Evolutionary conservation across 2,113 vertebrate genomes (phyloP), one percentile per base, ranked within the genome.

Genomic region (Atrichornis clamosus): DNA sequence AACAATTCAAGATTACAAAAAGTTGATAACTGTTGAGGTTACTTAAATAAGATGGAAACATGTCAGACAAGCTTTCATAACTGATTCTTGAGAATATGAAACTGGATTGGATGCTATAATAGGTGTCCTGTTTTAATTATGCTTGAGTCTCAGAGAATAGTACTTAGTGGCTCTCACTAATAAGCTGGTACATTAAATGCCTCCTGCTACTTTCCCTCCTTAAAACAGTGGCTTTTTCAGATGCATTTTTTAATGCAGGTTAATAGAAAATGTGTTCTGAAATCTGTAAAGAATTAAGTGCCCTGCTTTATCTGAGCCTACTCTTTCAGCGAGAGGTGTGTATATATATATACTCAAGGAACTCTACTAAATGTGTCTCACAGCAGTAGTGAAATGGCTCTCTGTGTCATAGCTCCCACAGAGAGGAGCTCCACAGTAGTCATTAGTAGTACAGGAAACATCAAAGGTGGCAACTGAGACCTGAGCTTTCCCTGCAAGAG

Each of bases 371-470:
- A 92, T 27, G 55, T 81, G 72, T 84, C 88, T 92, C 96, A 60
- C 73, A 93, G 95, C 92, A 93, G 95, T 84, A 87, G 92, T 50
- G 88, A 92, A 96, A 96, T 87, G 90, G 47, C 52, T 96, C 13
- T 95, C 60, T 81, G 68, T 96, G 90, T 88, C 95, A 64, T 5
- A 90, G 90, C 85, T 97, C 95, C 90, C 92, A 89, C 88, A 92
- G 96, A 96, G 87, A 90, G 52, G 64, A 90, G 82, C 93, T 94
- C 90, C 60, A 78, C 8, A 0, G 96, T 35, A 96, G 96, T 96
- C 83, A 96, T 92, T 95, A 96, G 92, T 28, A 93, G 80, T 93
- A 79, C 56, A 96, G 92, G 64, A 93, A 93, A 89, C 73, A 94
- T 96, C 88, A 96, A 96, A 96, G 53, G 46, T 78, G 95, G 42